Base-by-base conservation (phyloP, 2,888 invertebrate genomes). In the Cacoxenus indagator region DNA sequence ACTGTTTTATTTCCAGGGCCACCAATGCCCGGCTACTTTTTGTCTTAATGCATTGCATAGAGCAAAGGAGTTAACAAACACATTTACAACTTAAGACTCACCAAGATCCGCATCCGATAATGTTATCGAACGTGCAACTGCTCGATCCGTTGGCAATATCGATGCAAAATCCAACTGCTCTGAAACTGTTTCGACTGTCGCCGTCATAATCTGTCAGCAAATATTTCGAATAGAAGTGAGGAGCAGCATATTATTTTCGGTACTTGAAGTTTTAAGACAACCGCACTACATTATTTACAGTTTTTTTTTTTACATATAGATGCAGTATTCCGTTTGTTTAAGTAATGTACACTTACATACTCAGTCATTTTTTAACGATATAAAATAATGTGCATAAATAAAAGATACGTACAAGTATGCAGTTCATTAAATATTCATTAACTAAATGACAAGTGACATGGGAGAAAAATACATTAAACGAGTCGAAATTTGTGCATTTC, bases 111-210 rank as follows among this genome's bases (percentile, higher is more conserved):
- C 93, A 84, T 97, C 97, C 0, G 96, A 95, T 68, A 96, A 89
- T 0, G 96, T 96, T 70, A 96, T 93, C 4, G 96, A 94, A 81
- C 95, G 92, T 8, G 96, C 96, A 31, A 95, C 94, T 29, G 95
- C 96, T 43, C 94, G 92, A 73, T 92, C 95, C 1, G 93, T 90
- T 62, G 97, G 96, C 83, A 97, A 92, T 51, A 95, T 93, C 51
- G 95, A 94, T 51, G 95, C 95, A 85, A 96, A 91, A 87, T 97
- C 97, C 84, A 97, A 90, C 87, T 96, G 94, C 87, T 96, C 96
- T 71, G 95, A 94, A 75, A 96, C 96, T 45, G 96, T 96, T 90
- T 96, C 96, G 83, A 96, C 96, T n/a, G 96, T 96, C 26, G 96
- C 96, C 77, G 96, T 96, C 94, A 96, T 95, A 85, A 96, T 96